Conservation (phyloP, 35 echinoderm and acorn worm genomes). For the Apostichopus parvimensis region DNA sequence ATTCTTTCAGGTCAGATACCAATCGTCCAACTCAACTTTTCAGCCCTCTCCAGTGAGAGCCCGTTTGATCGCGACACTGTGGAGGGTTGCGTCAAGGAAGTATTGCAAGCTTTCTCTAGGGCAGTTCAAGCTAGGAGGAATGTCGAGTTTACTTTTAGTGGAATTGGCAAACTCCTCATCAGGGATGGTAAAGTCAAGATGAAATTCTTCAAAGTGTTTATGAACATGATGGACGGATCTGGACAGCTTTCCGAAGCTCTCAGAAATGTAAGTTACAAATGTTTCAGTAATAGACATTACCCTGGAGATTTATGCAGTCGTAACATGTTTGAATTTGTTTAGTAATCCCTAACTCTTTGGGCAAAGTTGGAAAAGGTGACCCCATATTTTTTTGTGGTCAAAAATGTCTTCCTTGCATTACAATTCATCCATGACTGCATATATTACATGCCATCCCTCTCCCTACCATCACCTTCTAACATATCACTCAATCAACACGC, state of each 20-base stretch:
- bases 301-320: too few relatives aligned
- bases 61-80: slow-evolving; percentile 95
- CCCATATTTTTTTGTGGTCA: too few relatives aligned
- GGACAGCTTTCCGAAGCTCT: slow-evolving; percentile 79
- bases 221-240: slow-evolving; percentile 98
- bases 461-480: too few relatives aligned
- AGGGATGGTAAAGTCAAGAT: slow-evolving; percentile 97
- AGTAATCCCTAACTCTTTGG: not conserved
- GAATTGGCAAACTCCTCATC: slow-evolving; percentile 85
- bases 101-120: slow-evolving; percentile 76
- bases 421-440: too few relatives aligned
- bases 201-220: slow-evolving; percentile 99
- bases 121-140: slow-evolving; percentile 82
- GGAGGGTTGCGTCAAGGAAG: slow-evolving; percentile 90
- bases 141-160: slow-evolving; percentile 88
- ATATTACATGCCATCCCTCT: too few relatives aligned
- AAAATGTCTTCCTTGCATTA: too few relatives aligned
- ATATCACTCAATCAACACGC: too few relatives aligned
- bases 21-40: slow-evolving; percentile 98
- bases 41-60: slow-evolving; percentile 83
- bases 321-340: not conserved
- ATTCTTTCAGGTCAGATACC: slow-evolving; percentile 89
- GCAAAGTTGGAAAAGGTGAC: too few relatives aligned
- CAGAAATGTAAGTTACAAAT: slow-evolving; percentile 80
- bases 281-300: not conserved